Conservation (phyloP, 30 jellyfish, hydroid and myxozoan species). For the Rhopilema esculentum region DNA sequence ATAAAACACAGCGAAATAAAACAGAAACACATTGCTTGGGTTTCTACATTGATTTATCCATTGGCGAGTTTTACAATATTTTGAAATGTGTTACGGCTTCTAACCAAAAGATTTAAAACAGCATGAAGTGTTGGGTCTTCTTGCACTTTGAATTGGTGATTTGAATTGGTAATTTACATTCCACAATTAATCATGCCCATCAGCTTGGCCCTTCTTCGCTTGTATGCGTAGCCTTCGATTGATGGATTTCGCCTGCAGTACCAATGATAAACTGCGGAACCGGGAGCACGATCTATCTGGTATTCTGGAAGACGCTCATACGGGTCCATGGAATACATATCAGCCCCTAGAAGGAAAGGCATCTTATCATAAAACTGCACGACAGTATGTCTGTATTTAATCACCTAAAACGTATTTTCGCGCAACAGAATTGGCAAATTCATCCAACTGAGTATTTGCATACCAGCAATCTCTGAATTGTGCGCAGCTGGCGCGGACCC, state of each 20-base stretch:
- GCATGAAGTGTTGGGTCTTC: not conserved
- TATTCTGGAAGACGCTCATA: not conserved
- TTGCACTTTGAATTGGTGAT: not conserved
- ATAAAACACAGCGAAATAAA: no score
- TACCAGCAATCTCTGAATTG: no score
- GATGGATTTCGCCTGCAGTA: slow-evolving; percentile 46
- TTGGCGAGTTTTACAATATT: not conserved
- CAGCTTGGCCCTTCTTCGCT: slow-evolving; percentile 40
- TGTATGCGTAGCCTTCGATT: slow-evolving; percentile 38
- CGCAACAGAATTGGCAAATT: no score
- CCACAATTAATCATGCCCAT: slow-evolving; percentile 26
- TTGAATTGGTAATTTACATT: not conserved
- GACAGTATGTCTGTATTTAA: no score
- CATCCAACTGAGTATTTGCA: no score
- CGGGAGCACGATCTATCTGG: slow-evolving; percentile 48
- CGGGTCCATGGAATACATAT: not conserved
- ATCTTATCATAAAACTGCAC: no score
- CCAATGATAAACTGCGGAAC: slow-evolving; percentile 49
- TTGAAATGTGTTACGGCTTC: not conserved
- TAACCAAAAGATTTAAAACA: not conserved
- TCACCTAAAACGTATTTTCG: no score
- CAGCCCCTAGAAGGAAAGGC: slow-evolving; percentile 9
- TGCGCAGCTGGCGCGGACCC: no score
- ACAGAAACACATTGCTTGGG: no score
- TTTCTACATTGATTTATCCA: no score